These are phyloP conservation scores for Cataglyphis livida DNA, from an alignment of 2,888 invertebrate species.

Conservation along the genomic window DNA sequence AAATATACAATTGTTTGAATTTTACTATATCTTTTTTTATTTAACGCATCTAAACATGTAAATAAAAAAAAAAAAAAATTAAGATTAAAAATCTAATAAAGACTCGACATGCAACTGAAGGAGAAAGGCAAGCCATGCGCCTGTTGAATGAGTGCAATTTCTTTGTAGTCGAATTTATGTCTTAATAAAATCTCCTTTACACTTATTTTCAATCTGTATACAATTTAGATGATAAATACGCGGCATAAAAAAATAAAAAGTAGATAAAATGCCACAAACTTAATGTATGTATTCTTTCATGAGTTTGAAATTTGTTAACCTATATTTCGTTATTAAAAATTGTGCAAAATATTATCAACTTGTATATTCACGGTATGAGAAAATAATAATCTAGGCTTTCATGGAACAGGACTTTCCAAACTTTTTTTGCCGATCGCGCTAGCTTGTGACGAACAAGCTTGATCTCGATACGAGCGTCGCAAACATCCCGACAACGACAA, in stretches of 20 bases:
- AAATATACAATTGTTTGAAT: background rate
- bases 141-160: background rate
- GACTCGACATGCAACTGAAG: background rate
- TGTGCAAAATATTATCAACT: background rate
- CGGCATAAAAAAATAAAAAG: background rate
- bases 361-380: background rate
- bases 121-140: background rate
- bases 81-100: background rate
- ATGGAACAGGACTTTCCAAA: background rate
- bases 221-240: background rate
- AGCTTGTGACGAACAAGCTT: background rate
- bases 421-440: background rate
- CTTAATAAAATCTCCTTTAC: background rate
- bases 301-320: too few species aligned
- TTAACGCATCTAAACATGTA: background rate
- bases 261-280: background rate
- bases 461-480: background rate
- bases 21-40: background rate
- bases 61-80: background rate
- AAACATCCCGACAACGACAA: constrained; percentile 4
- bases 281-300: too few species aligned
- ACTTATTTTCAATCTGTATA: background rate
- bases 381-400: background rate
- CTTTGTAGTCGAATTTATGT: background rate
- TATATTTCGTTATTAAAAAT: background rate